Evolutionary conservation across 2,113 vertebrate genomes (phyloP).

Genomic region (Chaetodon auriga): DNA sequence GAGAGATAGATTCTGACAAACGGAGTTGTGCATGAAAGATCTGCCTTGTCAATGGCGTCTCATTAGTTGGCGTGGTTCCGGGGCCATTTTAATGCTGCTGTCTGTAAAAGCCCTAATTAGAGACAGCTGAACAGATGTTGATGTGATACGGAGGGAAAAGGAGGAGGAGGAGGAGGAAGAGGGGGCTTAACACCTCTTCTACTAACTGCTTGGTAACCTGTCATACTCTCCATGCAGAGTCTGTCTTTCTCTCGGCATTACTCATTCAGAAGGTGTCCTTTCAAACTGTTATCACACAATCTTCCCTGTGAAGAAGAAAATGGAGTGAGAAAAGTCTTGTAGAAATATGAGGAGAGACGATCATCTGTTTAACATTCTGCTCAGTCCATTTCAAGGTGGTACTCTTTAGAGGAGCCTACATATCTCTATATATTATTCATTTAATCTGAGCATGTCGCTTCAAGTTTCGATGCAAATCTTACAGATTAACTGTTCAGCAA

Average conservation of each 20-base stretch:
- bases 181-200: slow-evolving; percentile 51
- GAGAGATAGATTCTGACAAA: slow-evolving; percentile 70
- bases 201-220: slow-evolving; percentile 43
- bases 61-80: slow-evolving; percentile 70
- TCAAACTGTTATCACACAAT: slow-evolving; percentile 39
- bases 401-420: neutral
- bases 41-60: slow-evolving; percentile 68
- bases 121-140: slow-evolving; percentile 74
- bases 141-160: slow-evolving; percentile 23
- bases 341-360: neutral
- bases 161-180: neutral
- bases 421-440: neutral
- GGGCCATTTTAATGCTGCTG: slow-evolving; percentile 60
- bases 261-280: slow-evolving; percentile 40
- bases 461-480: neutral
- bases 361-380: slow-evolving; percentile 18
- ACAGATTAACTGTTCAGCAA: neutral
- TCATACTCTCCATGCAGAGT: slow-evolving; percentile 10
- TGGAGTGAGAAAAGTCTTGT: slow-evolving; percentile 8
- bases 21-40: slow-evolving; percentile 62
- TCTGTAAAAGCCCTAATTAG: slow-evolving; percentile 73
- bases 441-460: neutral
- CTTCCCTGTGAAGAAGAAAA: slow-evolving; percentile 35
- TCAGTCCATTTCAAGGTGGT: neutral
- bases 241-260: slow-evolving; percentile 41